Base-by-base conservation (phyloP, 1,140 invertebrate species). In the Pseudomyrmex sp. region DNA sequence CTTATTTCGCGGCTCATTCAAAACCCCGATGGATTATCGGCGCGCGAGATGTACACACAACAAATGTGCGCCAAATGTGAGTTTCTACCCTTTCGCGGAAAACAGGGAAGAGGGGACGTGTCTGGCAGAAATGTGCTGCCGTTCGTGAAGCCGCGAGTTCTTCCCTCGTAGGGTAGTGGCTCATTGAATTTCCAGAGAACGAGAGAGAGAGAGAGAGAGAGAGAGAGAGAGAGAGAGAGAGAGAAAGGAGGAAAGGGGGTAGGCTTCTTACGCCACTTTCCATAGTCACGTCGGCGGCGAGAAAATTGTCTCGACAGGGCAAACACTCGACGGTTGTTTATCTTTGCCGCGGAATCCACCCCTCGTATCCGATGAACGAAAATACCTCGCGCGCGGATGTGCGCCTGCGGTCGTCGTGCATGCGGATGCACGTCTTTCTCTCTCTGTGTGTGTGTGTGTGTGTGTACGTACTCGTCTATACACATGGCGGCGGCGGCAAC, bases 281-380 rank as follows among this genome's bases (percentile, higher is more conserved):
- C 73, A 61, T 35, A 52, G 62, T 63, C 62, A 46, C 23, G 76
- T 56, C 52, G 15, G 59, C 44, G 18, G 80, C 80, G 69, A 88
- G 85, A 86, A 86, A 86, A 88, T 88, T 86, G 69, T 88, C 69
- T 70, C 48, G 48, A 69, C 62, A 79, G 73, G 50, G 62, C 73
- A 84, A 88, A 86, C 80, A 83, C 68, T 68, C 56, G 23, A 35
- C 73, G 48, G 69, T 62, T 86, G 80, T 88, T 86, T 84, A 86
- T 72, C 80, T 79, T 88, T 15, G 35, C 62, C 35, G 61, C 26
- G 66, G 35, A 80, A 85, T 86, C 62, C 61, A 35, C 66, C 62
- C 65, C 82, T 79, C 65, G 58, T 62, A 66, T 79, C 46, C 18
- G 46, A 59, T 62, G 75, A 86, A 63, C 50, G 83, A 86, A 76